Conservation (phyloP, 2,797 vertebrate genomes). For the Heterohyrax brucei region DNA sequence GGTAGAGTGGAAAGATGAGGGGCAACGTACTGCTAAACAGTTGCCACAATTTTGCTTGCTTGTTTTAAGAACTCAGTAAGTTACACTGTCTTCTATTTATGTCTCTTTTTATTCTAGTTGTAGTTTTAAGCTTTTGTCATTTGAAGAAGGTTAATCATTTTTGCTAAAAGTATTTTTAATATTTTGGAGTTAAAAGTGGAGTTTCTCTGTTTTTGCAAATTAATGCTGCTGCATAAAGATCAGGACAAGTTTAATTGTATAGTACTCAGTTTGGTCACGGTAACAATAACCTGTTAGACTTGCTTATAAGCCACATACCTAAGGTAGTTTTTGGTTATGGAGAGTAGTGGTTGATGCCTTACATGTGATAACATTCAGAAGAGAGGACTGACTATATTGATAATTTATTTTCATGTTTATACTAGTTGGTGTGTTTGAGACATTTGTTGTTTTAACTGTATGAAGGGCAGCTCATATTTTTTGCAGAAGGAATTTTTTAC, state of each 20-base stretch:
- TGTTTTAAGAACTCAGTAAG: conserved; percentile 64
- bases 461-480: conserved; percentile 51
- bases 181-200: conserved; percentile 56
- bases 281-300: neutral
- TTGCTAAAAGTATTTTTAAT: conserved; percentile 65
- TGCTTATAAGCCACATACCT: conserved; percentile 2
- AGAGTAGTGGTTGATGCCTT: neutral
- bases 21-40: conserved; percentile 38
- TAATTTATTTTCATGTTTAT: conserved; percentile 32
- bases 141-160: conserved; percentile 47
- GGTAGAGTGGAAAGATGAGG: conserved; percentile 58
- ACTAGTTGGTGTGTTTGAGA: neutral
- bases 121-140: conserved; percentile 64
- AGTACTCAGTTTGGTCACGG: neutral
- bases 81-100: conserved; percentile 37
- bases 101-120: conserved; percentile 34
- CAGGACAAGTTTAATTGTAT: conserved; percentile 34
- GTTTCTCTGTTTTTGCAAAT: neutral
- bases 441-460: neutral
- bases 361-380: conserved; percentile 6
- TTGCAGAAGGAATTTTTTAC: conserved; percentile 62
- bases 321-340: neutral
- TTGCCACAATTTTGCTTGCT: conserved; percentile 47
- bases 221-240: conserved; percentile 59
- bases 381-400: neutral